Evolutionary conservation across 2,888 invertebrate species (phyloP).

Genomic region (Autographa gamma): DNA sequence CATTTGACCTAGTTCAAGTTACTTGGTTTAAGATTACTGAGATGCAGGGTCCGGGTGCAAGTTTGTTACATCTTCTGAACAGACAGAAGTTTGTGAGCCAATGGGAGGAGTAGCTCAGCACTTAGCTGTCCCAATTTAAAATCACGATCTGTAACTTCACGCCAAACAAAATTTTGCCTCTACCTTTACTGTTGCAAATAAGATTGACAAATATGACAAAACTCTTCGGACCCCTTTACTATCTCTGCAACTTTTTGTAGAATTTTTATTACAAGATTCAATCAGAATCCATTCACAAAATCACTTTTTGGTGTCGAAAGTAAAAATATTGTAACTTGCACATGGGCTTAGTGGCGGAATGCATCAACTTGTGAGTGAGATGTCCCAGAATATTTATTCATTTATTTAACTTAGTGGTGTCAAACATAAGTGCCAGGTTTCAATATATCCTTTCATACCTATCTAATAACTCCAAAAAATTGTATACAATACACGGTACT

Average conservation of each 20-base stretch:
- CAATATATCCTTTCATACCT: too few species aligned
- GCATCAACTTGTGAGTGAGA: too few species aligned
- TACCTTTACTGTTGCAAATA: neutral
- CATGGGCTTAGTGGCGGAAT: too few species aligned
- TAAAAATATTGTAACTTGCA: too few species aligned
- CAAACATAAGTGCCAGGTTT: too few species aligned
- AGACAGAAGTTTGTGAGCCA: neutral
- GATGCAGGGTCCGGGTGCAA: neutral
- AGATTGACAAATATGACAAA: neutral
- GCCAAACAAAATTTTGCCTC: neutral
- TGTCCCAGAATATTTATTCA: too few species aligned
- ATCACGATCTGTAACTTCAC: constrained; percentile 1
- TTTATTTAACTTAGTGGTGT: too few species aligned
- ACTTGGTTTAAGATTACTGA: constrained; percentile 6
- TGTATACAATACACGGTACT: too few species aligned
- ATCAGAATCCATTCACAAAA: neutral
- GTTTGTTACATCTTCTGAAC: neutral
- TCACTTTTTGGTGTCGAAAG: too few species aligned
- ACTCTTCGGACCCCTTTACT: neutral
- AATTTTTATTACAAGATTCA: neutral
- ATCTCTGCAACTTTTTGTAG: neutral
- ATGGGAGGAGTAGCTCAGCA: neutral
- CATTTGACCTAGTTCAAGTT: constrained; percentile 31
- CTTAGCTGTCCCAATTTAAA: neutral
- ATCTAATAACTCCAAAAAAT: too few species aligned